Evolutionary conservation across 2,888 invertebrate species (phyloP).

Genomic region (Nipponacmea schrenckii): DNA sequence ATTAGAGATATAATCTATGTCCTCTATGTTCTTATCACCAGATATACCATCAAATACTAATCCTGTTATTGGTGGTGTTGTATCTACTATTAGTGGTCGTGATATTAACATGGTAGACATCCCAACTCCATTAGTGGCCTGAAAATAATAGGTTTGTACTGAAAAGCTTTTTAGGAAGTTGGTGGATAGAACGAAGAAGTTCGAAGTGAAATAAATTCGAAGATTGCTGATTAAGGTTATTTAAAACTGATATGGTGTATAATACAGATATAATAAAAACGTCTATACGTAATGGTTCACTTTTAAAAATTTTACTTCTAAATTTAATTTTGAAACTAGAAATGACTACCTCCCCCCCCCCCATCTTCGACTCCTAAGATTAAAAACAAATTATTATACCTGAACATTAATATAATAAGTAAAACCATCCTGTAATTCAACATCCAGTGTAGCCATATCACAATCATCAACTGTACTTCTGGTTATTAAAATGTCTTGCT

Average conservation of each 20-base stretch:
- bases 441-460: slow-evolving; percentile 1
- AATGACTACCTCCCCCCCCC: slow-evolving; percentile 15
- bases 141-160: too few relatives aligned
- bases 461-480: slow-evolving; percentile 11
- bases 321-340: too few relatives aligned
- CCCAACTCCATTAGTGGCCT: slow-evolving; percentile 19
- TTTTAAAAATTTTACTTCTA: too few relatives aligned
- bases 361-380: neutral
- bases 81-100: slow-evolving; percentile 28
- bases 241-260: too few relatives aligned
- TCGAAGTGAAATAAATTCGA: too few relatives aligned
- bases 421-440: slow-evolving; percentile 25
- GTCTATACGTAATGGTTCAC: too few relatives aligned
- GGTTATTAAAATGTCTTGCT: slow-evolving; percentile 18
- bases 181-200: too few relatives aligned
- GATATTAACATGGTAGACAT: slow-evolving; percentile 13
- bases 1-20: slow-evolving; percentile 33
- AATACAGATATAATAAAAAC: too few relatives aligned
- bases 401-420: slow-evolving; percentile 30
- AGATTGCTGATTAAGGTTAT: too few relatives aligned
- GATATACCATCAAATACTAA: slow-evolving; percentile 33
- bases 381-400: slow-evolving; percentile 10
- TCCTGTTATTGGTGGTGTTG: slow-evolving; percentile 43
- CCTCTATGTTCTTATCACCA: slow-evolving; percentile 1
- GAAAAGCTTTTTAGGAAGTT: too few relatives aligned